Base-by-base conservation (phyloP, 2,888 invertebrate species). In the Meganola albula region DNA sequence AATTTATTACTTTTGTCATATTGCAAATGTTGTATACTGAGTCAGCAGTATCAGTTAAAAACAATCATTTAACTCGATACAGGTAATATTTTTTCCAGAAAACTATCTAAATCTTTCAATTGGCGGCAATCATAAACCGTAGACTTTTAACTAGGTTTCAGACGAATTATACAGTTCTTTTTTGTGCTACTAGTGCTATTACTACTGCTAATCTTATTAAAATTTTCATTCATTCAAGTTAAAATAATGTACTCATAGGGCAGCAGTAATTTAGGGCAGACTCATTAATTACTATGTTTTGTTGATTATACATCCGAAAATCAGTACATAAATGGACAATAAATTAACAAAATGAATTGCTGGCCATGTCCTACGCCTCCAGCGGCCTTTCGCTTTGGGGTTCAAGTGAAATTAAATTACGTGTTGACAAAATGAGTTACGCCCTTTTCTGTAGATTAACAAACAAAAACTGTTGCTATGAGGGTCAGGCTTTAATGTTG, bases 361-460 rank as follows among this genome's bases (percentile, higher is more conserved):
- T 61, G 62, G 59, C 65, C 64, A 67, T 74, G 70, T 74, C 72
- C 74, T 67, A 60, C 59, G 63, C 68, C 66, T 64, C 53, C 58
- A 60, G 63, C 63, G 20, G 58, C 48, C 56, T 50, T 45, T 46
- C 62, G 63, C 58, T 64, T 57, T 63, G 73, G 79, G 80, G 80
- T 73, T 71, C 73, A 73, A 70, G 65, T 68, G 68, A 78, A 84
- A 84, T 85, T 80, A 80, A 83, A 85, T 85, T 84, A 85, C 76
- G 69, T 74, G 80, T 78, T 76, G 83, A 83, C 82, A 79, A 83
- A 84, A 83, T 79, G 84, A 85, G 83, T 83, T 77, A 85, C 84
- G 84, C 83, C 84, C 83, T 82, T 79, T 79, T 80, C 80, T 80
- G 76, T 75, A 79, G 82, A 85, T 84, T 85, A 84, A 84, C 83